A percentile compares a stretch with the other conserved stretches of the same genome.
These are phyloP conservation scores for Drosophila testacea DNA, from an alignment of 2,888 invertebrate species.

Conservation along the genomic window DNA sequence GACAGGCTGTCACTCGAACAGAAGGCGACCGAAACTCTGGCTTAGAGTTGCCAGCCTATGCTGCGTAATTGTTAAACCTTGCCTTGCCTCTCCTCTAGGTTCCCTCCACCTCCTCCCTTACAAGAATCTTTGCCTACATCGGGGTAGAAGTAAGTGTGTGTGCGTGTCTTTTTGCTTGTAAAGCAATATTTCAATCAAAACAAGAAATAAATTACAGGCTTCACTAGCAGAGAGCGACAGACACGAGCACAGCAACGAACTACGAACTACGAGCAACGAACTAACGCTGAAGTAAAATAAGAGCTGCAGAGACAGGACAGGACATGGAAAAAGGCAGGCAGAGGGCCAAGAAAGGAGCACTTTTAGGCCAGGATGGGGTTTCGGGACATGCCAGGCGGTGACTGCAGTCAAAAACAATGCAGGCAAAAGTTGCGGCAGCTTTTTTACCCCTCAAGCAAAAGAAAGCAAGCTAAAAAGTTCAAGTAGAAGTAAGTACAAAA, in stretches of 20 bases:
- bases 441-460: slow-evolving; percentile 52
- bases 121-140: neutral
- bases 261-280: slow-evolving; percentile 24
- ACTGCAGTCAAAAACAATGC: slow-evolving; percentile 77
- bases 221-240: slow-evolving; percentile 67
- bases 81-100: neutral
- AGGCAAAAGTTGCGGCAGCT: slow-evolving; percentile 70
- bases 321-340: slow-evolving; percentile 5
- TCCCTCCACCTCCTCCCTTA: neutral
- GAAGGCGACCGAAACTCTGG: slow-evolving; percentile 32
- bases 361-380: slow-evolving; percentile 28
- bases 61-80: slow-evolving; percentile 69
- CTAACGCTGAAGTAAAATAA: slow-evolving; percentile 61
- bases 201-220: slow-evolving; percentile 78
- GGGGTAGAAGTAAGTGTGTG: slow-evolving; percentile 40
- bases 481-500: slow-evolving; percentile 75
- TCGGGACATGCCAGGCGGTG: slow-evolving; percentile 26
- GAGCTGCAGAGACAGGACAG: slow-evolving; percentile 50
- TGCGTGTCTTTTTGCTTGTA: slow-evolving; percentile 74
- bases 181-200: slow-evolving; percentile 83
- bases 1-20: slow-evolving; percentile 64
- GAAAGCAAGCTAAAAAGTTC: slow-evolving; percentile 70
- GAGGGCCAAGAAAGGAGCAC: slow-evolving; percentile 11
- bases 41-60: slow-evolving; percentile 46
- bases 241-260: slow-evolving; percentile 50